Percentiles rank a stretch among this genome's conserved stretches.
phyloP scores from a whole-genome alignment of 30 jellyfish, hydroid and myxozoan genomes.

The Turritopsis dohrnii region DNA sequence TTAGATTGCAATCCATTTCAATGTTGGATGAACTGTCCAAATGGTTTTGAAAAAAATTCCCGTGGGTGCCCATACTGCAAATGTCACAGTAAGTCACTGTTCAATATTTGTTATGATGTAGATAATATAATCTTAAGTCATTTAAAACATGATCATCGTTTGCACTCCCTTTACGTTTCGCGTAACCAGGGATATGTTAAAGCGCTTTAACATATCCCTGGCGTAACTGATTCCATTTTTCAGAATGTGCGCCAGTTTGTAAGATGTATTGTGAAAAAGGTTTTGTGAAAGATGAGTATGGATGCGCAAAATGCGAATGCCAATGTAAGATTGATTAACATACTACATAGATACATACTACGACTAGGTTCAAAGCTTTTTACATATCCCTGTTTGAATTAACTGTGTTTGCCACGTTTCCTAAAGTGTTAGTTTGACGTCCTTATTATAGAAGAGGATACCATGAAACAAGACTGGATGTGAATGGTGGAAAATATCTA shows the following conservation, averaged over 20 bases:
- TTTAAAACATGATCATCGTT: not conserved
- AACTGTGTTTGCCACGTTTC: no score
- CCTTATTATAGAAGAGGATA: no score
- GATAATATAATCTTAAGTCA: not conserved
- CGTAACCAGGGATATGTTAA: not conserved
- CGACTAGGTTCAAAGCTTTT: no score
- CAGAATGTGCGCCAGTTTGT: not conserved
- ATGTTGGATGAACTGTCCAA: conserved; percentile 3
- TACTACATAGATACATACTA: no score
- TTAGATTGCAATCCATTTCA: not conserved
- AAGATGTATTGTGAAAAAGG: conserved; percentile 24
- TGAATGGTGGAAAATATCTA: no score
- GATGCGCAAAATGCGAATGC: conserved; percentile 33
- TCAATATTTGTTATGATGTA: not conserved
- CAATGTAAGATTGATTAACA: conserved; percentile 20
- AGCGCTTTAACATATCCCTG: not conserved
- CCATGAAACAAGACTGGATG: no score
- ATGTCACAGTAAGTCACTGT: not conserved
- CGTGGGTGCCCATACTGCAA: not conserved
- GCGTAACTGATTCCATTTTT: not conserved
- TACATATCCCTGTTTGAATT: no score
- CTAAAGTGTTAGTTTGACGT: no score
- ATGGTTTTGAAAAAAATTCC: conserved; percentile 13
- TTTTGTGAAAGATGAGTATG: conserved; percentile 13
- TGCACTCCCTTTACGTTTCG: not conserved